phyloP scores from a whole-genome alignment of 2,888 invertebrate genomes.

The Laothoe populi region DNA sequence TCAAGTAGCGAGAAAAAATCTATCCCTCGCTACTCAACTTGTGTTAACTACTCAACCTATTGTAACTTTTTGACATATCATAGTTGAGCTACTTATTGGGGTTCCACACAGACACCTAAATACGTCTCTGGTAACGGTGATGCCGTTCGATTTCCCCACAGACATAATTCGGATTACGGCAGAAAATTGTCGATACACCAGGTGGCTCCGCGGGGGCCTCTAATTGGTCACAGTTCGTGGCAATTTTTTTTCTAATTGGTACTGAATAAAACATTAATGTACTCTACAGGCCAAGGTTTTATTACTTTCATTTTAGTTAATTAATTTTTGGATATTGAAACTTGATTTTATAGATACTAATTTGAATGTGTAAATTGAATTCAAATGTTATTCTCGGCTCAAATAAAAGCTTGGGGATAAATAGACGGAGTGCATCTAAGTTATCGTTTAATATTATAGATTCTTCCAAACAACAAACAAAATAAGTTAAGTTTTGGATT shows the following conservation, averaged over 20 bases:
- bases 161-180: conserved; percentile 57
- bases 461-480: too few species aligned
- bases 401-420: too few species aligned
- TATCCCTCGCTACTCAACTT: too few species aligned
- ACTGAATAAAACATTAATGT: conserved; percentile 16
- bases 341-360: not conserved
- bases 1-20: too few species aligned
- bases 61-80: too few species aligned
- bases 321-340: not conserved
- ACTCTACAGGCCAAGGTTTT: conserved; percentile 6
- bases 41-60: too few species aligned
- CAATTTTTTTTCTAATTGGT: conserved; percentile 22
- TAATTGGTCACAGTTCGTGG: conserved; percentile 51
- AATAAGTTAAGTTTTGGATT: too few species aligned
- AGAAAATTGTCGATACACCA: conserved; percentile 62
- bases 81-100: not conserved
- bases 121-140: conserved; percentile 31
- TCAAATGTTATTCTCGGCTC: too few species aligned
- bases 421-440: too few species aligned
- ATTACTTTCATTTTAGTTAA: conserved; percentile 3
- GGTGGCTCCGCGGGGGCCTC: conserved; percentile 38
- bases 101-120: not conserved
- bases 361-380: not conserved
- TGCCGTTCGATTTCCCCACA: conserved; percentile 55
- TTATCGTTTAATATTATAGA: too few species aligned